A percentile compares a stretch with the other conserved stretches of the same genome.
phyloP scores from a whole-genome alignment of 2,888 invertebrate genomes.

The Lacanobia oleracea region DNA sequence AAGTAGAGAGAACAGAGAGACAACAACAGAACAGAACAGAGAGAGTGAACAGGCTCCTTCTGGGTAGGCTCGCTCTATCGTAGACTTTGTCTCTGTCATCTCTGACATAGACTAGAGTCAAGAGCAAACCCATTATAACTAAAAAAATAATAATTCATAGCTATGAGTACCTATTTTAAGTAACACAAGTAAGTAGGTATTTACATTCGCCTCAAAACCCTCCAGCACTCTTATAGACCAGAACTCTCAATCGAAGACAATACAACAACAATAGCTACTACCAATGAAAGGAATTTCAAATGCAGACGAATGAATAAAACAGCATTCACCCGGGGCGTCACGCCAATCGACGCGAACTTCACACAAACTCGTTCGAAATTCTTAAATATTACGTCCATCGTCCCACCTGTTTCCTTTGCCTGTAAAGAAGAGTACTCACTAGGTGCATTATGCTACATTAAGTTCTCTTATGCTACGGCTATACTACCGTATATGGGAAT shows the following conservation, averaged over 20 bases:
- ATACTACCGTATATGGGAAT: no score
- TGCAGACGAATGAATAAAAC: conserved; percentile 61
- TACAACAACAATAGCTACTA: conserved; percentile 37
- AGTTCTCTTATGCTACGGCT: no score
- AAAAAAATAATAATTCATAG: no score
- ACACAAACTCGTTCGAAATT: conserved; percentile 75
- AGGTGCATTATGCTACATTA: neutral
- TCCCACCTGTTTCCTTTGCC: conserved; percentile 63
- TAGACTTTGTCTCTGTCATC: no score
- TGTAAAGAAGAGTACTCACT: neutral
- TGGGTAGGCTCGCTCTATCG: no score
- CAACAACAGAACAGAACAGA: no score
- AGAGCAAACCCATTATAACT: no score
- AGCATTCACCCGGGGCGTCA: conserved; percentile 39
- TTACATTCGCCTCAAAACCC: neutral
- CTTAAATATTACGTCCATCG: conserved; percentile 64
- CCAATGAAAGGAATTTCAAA: conserved; percentile 37
- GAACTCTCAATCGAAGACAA: conserved; percentile 19
- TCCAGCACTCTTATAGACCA: neutral
- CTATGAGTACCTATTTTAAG: no score
- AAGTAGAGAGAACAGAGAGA: no score
- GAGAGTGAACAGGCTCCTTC: no score
- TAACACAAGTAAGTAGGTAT: conserved; percentile 1
- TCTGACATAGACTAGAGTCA: no score
- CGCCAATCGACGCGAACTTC: conserved; percentile 57